Base-by-base conservation (phyloP, 2,888 invertebrate genomes). In the Onthophagus sagittarius region DNA sequence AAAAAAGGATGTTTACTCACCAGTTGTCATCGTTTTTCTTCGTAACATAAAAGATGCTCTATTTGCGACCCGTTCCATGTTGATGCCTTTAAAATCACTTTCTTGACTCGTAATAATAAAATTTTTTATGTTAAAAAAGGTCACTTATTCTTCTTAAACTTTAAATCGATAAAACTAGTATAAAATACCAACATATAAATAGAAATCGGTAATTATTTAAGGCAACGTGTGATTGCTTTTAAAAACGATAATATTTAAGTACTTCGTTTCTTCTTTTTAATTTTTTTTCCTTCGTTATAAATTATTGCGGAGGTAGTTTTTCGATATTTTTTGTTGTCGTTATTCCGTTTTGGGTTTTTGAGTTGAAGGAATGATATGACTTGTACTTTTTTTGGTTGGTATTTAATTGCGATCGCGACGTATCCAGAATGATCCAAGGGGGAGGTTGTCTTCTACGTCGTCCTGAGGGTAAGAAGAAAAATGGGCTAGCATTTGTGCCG, bases 401-500 rank as follows among this genome's bases (percentile, higher is more conserved):
- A 53, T 11, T 15, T 71, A 32, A 23, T 32, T 71, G 74, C 15
- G 70, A 65, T 15, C 72, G 72, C 64, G 69, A 65, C 14, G 72
- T 69, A 72, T 71, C 63, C 62, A 70, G 74, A 71, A 63, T 39
- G 62, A 69, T 64, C 72, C 72, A 72, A 53, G 39, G 72, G 39
- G 64, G 23, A 2, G 23, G 72, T 64, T 63, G 65, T 15, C 67
- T 32, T 67, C 67, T 67, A 1, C 31, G 23, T 15, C 67, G 5
- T 67, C 23, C 32, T 32, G 67, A 23, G 9, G 67, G 32, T 15
- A 23, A n/a, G 67, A 80, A 80, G 79, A 79, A 80, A 71, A 81
- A 79, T 76, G 80, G 83, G 83, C 83, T 79, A 82, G 83, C 83
- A 83, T 83, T 78, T 79, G 78, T 80, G 83, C 83, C 80, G 77